A percentile compares a stretch with the other conserved stretches of the same genome.
Evolutionary conservation across 2,888 invertebrate species (phyloP).

Genomic region (Apoda limacodes): DNA sequence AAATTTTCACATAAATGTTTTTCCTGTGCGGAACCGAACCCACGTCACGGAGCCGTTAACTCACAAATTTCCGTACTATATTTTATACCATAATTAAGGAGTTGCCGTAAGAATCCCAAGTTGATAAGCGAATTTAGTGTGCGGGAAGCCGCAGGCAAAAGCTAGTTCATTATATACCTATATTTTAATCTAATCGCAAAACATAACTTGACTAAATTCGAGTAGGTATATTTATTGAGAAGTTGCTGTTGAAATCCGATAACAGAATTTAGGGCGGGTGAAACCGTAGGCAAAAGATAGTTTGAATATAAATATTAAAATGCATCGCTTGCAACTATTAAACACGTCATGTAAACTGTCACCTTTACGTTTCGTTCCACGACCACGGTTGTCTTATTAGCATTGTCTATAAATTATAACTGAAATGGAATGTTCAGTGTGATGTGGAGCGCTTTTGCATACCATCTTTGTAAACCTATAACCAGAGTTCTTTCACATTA

Average conservation of each 20-base stretch:
- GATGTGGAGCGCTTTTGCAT: slow-evolving; percentile 52
- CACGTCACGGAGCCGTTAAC: no score
- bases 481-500: slow-evolving; percentile 22
- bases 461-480: slow-evolving; percentile 23
- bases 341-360: slow-evolving; percentile 42
- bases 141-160: no score
- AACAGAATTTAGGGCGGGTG: no score
- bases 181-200: no score
- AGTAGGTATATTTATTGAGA: slow-evolving; percentile 19
- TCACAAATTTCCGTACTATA: no score
- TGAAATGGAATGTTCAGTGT: slow-evolving; percentile 44
- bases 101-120: no score
- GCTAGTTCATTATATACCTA: no score
- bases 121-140: no score
- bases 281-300: slow-evolving; percentile 7
- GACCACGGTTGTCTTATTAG: slow-evolving; percentile 48
- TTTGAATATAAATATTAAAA: slow-evolving; percentile 20
- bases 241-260: slow-evolving; percentile 1
- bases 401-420: slow-evolving; percentile 42
- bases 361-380: slow-evolving; percentile 41
- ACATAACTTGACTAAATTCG: no score
- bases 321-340: slow-evolving; percentile 21
- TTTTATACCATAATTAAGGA: no score
- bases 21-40: no score
- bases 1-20: no score